Percentiles rank a stretch among this genome's conserved stretches.
phyloP scores from a whole-genome alignment of 2,113 vertebrate species.

The rabbit (Oryctolagus cuniculus) region mOryCun1.1 NC_091438.1:152653501-152654000 shows the following conservation, averaged over 20 bases:
- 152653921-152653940: neutral
- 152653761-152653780: neutral
- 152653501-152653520: neutral
- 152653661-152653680: accelerated
- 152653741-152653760: neutral
- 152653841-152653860: neutral
- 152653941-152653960: accelerated
- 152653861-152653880: neutral
- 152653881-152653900: neutral
- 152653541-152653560: neutral
- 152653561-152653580: neutral
- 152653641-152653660: neutral
- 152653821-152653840: neutral
- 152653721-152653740: neutral
- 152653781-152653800: accelerated
- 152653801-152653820: neutral
- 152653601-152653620: accelerated
- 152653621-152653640: no score
- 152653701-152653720: accelerated
- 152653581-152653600: neutral
- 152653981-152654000: neutral
- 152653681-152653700: neutral
- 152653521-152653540: no score
- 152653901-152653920: neutral
- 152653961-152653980: neutral